Percentiles rank a stretch among this genome's conserved stretches.
These are phyloP conservation scores for Teleiodes luculella DNA, from an alignment of 2,888 invertebrate species.

Conservation along the genomic window DNA sequence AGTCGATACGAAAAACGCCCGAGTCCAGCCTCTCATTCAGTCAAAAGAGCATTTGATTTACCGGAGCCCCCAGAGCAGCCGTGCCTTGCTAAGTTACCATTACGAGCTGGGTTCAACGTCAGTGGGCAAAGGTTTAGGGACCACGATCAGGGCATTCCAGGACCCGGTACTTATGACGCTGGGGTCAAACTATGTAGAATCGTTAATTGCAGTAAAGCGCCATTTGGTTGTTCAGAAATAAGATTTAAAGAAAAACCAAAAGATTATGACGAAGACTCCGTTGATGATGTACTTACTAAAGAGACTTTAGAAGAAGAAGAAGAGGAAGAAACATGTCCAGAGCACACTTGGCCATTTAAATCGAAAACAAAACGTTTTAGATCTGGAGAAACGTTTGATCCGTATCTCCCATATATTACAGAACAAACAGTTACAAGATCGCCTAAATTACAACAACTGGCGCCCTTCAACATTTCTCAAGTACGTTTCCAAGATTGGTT, in stretches of 20 bases:
- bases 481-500: conserved; percentile 58
- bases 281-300: conserved; percentile 21
- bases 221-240: conserved; percentile 47
- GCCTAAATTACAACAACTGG: conserved; percentile 35
- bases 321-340: conserved; percentile 25
- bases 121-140: conserved; percentile 51
- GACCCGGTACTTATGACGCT: conserved; percentile 51
- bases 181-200: conserved; percentile 33
- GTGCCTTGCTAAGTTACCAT: conserved; percentile 46
- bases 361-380: conserved; percentile 55
- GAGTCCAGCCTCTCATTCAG: conserved; percentile 50
- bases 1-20: conserved; percentile 36
- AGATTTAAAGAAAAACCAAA: conserved; percentile 43
- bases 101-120: conserved; percentile 49
- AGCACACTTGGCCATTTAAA: conserved; percentile 53
- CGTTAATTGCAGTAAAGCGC: conserved; percentile 39
- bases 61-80: conserved; percentile 27
- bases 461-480: conserved; percentile 58
- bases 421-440: conserved; percentile 24
- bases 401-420: conserved; percentile 47
- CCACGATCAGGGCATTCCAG: conserved; percentile 42
- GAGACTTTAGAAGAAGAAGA: conserved; percentile 18
- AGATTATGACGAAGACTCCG: conserved; percentile 30
- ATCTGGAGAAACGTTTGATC: conserved; percentile 40
- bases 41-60: conserved; percentile 54